phyloP scores from a whole-genome alignment of 1,140 invertebrate genomes.

The Drosophila sulfurigaster region DNA sequence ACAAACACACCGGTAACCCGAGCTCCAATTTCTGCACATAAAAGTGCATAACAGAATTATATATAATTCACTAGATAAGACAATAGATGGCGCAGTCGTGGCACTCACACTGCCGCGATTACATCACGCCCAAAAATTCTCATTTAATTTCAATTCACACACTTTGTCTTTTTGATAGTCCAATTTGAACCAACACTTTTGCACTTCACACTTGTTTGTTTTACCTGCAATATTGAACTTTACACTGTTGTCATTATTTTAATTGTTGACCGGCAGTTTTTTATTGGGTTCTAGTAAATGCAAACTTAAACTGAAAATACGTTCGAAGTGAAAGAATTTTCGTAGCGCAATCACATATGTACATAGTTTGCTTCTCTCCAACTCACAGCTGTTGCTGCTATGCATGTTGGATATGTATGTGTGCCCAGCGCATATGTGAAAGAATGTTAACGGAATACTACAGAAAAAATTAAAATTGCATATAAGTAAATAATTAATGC shows the following conservation, averaged over 20 bases:
- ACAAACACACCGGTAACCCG: conserved; percentile 44
- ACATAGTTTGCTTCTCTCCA: conserved; percentile 11
- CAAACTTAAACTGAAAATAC: conserved; percentile 68
- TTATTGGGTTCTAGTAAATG: conserved; percentile 39
- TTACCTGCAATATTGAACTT: conserved; percentile 62
- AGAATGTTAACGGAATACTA: conserved; percentile 20
- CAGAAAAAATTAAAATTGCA: neutral
- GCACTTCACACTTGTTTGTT: conserved; percentile 15
- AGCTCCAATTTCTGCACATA: conserved; percentile 1
- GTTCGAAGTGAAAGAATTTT: conserved; percentile 71
- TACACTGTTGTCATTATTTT: conserved; percentile 66
- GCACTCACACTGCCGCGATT: conserved; percentile 61
- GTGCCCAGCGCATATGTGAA: neutral
- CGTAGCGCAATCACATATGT: conserved; percentile 25
- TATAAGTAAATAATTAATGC: neutral
- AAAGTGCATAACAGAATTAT: conserved; percentile 27
- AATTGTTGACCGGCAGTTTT: conserved; percentile 40
- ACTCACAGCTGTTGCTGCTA: conserved; percentile 46
- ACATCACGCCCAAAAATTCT: conserved; percentile 74
- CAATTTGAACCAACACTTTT: neutral
- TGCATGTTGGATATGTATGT: conserved; percentile 8
- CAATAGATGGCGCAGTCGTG: conserved; percentile 50
- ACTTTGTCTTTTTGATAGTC: conserved; percentile 7
- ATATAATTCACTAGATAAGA: conserved; percentile 17
- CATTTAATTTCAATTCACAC: conserved; percentile 42